A percentile compares a stretch with the other conserved stretches of the same genome.
These are phyloP conservation scores for Halocaridina rubra DNA, from an alignment of 2,888 invertebrate genomes.

Conservation along the genomic window DNA sequence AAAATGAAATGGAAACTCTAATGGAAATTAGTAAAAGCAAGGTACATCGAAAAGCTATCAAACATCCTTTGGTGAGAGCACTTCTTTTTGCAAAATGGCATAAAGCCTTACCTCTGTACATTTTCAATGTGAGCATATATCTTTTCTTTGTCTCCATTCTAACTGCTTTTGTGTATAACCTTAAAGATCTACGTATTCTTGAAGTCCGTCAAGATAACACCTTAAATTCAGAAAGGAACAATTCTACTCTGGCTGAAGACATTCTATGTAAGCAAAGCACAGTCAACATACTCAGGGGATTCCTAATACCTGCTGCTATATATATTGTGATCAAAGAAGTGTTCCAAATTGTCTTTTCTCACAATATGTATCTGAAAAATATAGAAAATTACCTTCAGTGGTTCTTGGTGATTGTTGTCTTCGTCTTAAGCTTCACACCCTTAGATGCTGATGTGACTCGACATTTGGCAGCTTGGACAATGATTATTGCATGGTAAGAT, in stretches of 20 bases:
- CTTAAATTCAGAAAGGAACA: neutral
- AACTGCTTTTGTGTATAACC: slow-evolving; percentile 50
- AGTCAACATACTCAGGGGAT: slow-evolving; percentile 16
- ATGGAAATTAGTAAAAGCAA: slow-evolving; percentile 52
- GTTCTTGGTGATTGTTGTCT: slow-evolving; percentile 46
- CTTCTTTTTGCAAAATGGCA: slow-evolving; percentile 62
- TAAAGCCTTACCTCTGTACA: slow-evolving; percentile 47
- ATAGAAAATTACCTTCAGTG: slow-evolving; percentile 59
- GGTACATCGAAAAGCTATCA: slow-evolving; percentile 39
- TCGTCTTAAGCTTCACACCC: slow-evolving; percentile 27
- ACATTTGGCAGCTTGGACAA: slow-evolving; percentile 62
- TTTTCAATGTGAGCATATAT: slow-evolving; percentile 46
- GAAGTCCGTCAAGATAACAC: neutral
- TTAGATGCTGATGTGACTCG: slow-evolving; percentile 29
- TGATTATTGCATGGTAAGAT: slow-evolving; percentile 59
- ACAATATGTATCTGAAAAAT: slow-evolving; percentile 28
- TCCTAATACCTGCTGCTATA: slow-evolving; percentile 41
- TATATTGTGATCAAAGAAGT: slow-evolving; percentile 46
- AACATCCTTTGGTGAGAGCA: slow-evolving; percentile 55
- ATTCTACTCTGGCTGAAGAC: slow-evolving; percentile 38
- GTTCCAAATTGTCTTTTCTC: slow-evolving; percentile 43
- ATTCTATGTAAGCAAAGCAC: neutral
- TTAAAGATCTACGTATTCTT: slow-evolving; percentile 47
- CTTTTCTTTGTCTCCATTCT: slow-evolving; percentile 55
- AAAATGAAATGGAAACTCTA: slow-evolving; percentile 46